These are phyloP conservation scores for Aurelia aurita complex sp. Pacific DNA, from an alignment of 30 jellyfish, hydroid and myxozoan genomes.

Conservation along the genomic window DNA sequence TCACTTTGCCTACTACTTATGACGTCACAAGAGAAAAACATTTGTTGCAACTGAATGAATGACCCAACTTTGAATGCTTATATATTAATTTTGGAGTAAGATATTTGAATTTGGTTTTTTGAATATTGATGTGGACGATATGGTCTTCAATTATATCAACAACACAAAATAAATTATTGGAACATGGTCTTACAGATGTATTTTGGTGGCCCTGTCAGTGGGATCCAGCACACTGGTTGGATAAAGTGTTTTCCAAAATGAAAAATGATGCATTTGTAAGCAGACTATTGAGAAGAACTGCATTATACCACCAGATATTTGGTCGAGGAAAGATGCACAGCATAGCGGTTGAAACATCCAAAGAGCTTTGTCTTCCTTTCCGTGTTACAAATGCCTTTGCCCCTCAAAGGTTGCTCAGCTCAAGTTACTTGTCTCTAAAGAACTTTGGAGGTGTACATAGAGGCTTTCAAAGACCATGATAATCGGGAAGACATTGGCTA, in stretches of 20 bases:
- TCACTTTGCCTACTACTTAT: too few species aligned
- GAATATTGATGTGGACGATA: too few species aligned
- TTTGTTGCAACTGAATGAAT: too few species aligned
- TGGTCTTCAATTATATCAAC: too few species aligned
- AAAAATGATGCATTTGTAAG: conserved; percentile 9
- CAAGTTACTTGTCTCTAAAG: conserved; percentile 34
- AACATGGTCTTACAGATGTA: not conserved
- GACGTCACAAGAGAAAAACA: too few species aligned
- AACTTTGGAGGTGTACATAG: conserved; percentile 36
- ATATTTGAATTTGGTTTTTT: too few species aligned
- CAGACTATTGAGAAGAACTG: conserved; percentile 21
- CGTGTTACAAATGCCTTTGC: conserved; percentile 46
- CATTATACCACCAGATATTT: conserved; percentile 27
- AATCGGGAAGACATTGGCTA: conserved; percentile 25
- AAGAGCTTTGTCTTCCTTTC: conserved; percentile 30
- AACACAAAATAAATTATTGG: too few species aligned
- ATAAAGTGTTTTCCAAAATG: conserved; percentile 20
- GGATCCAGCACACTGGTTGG: conserved; percentile 50
- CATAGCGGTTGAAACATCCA: conserved; percentile 8
- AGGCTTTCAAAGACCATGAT: conserved; percentile 53
- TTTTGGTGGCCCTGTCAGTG: conserved; percentile 56
- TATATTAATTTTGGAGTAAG: too few species aligned
- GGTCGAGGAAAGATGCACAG: conserved; percentile 44
- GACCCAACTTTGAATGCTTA: too few species aligned
- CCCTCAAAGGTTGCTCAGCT: conserved; percentile 37